phyloP scores from a whole-genome alignment of 2,888 invertebrate genomes.

The Tethea ocularis region DNA sequence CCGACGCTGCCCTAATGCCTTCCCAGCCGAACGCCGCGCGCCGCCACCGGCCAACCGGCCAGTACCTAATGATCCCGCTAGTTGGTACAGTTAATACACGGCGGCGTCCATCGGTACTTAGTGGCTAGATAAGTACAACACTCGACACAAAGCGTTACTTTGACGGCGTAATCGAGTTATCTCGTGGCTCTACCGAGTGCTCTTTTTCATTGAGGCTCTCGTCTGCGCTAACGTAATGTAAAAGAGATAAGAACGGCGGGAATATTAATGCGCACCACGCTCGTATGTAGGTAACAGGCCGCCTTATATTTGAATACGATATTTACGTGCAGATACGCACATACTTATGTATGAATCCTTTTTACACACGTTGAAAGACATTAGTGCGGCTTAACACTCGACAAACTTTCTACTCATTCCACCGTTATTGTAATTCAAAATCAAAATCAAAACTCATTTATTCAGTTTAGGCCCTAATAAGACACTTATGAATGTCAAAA shows the following conservation, averaged over 20 bases:
- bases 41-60: no score
- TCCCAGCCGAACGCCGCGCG: background rate
- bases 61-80: background rate
- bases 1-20: background rate
- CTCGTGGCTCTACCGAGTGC: conserved; percentile 2
- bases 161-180: conserved; percentile 9
- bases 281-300: background rate
- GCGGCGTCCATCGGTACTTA: no score
- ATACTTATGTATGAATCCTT: background rate
- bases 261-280: background rate
- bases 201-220: conserved; percentile 4
- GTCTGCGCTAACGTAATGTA: background rate
- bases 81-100: no score
- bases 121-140: background rate
- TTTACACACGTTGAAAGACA: no score
- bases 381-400: no score
- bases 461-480: no score
- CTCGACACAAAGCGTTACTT: conserved; percentile 10
- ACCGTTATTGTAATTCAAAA: no score
- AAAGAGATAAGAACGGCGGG: background rate
- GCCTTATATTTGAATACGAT: background rate
- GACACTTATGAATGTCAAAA: no score
- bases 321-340: background rate
- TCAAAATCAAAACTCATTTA: no score
- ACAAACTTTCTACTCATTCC: no score